Base-by-base conservation (phyloP, 2,113 vertebrate species). In the Serinus canaria region DNA sequence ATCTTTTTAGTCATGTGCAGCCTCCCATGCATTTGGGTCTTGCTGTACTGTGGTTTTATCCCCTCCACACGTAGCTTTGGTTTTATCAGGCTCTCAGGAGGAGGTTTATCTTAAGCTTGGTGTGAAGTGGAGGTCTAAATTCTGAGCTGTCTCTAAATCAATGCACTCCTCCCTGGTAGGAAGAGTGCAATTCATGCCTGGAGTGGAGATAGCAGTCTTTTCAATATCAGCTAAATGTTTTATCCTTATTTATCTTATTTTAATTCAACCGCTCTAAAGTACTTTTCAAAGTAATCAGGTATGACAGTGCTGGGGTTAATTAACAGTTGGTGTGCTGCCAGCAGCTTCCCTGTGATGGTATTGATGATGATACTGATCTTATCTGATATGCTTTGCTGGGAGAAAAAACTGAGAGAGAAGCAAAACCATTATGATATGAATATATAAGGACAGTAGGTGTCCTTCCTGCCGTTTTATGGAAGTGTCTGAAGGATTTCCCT, bases 321-420 rank as follows among this genome's bases (percentile, higher is more conserved):
- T 97, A 95, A 68, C 88, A 60, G 80, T 83, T 94, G 93, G 90
- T 90, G 78, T 72, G 83, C 94, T 95, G 86, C 94, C 94, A 96
- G 75, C 73, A 96, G 94, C 73, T 89, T 93, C 83, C 85, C 68
- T 0, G 8, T 53, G 64, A 84, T 82, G 64, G 53, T 96, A 95
- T 84, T 94, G 94, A 93, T 96, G 88, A 58, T 94, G 93, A 96
- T 93, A 83, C 95, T 92, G 88, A 97, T 96, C 88, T 96, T 91
- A 86, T 86, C 85, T 95, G 93, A 81, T 94, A 77, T 6, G 39
- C 76, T 93, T 90, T 86, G 37, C 79, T 67, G 3, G 52, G 74
- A 52, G 92, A 91, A 94, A 83, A 19, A 37, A 55, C 52, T 3
- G 2, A 49, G 63, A 44, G 80, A 88, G 82, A 68, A 72, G 72